phyloP scores from a whole-genome alignment of 2,797 vertebrate genomes.

The Pitangus sulphuratus region DNA sequence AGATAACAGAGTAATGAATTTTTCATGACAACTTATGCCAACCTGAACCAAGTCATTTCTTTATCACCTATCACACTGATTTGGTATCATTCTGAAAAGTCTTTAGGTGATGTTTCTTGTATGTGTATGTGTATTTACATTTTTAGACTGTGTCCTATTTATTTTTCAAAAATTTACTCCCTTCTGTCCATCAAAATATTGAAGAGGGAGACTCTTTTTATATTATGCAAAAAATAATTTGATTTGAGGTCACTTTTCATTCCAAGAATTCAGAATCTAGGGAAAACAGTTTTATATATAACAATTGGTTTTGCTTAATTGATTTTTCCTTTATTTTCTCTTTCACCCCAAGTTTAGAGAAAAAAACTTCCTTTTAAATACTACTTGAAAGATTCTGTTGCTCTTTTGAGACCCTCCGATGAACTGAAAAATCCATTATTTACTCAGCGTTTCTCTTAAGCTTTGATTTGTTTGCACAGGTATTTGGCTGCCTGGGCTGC shows the following conservation, averaged over 20 bases:
- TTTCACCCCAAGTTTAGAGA: background rate
- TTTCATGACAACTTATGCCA: background rate
- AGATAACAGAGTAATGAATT: background rate
- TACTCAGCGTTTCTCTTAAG: background rate
- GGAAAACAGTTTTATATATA: background rate
- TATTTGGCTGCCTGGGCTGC: background rate
- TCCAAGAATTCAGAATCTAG: background rate
- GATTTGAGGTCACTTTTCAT: background rate
- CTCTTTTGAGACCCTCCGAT: background rate
- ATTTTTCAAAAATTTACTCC: background rate
- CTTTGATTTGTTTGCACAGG: background rate
- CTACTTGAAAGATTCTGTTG: background rate
- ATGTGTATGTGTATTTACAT: background rate
- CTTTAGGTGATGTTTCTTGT: background rate
- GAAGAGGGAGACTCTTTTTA: background rate
- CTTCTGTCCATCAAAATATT: background rate
- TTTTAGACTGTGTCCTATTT: background rate
- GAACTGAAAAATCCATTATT: slow-evolving; percentile 20
- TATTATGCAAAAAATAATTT: background rate
- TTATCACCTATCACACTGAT: background rate
- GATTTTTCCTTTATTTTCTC: background rate
- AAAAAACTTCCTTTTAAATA: background rate
- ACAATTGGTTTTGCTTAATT: rapidly evolving
- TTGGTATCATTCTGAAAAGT: background rate
- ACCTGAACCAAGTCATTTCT: background rate